A percentile compares a stretch with the other conserved stretches of the same genome.
Evolutionary conservation across 2,797 vertebrate genomes (phyloP).

Genomic region (Arnoldichthys spilopterus): DNA sequence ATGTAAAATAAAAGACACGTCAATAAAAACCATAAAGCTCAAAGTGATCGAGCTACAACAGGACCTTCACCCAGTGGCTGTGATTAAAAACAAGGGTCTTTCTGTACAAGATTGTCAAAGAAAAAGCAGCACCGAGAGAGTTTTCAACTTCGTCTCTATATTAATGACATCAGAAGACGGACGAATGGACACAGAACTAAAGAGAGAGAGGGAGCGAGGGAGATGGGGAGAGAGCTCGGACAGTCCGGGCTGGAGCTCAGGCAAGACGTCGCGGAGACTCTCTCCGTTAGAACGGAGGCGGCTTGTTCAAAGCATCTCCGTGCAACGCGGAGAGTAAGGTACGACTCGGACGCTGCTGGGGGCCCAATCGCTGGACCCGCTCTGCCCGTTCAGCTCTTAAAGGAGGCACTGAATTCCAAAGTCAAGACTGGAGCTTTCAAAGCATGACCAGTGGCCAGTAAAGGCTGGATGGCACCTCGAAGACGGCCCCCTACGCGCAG

Average conservation of each 20-base stretch:
- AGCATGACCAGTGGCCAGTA: neutral
- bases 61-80: conserved; percentile 66
- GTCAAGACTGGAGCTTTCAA: neutral
- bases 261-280: conserved; percentile 34
- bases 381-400: conserved; percentile 70
- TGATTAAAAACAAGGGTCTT: conserved; percentile 61
- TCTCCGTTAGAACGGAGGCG: conserved; percentile 28
- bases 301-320: conserved; percentile 64
- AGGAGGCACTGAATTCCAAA: conserved; percentile 15
- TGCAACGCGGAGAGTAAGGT: conserved; percentile 65
- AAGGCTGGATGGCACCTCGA: conserved; percentile 59
- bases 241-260: neutral
- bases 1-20: conserved; percentile 37
- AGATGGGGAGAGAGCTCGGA: neutral
- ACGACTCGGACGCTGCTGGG: conserved; percentile 59
- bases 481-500: neutral
- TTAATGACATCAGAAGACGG: conserved; percentile 60
- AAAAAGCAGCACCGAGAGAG: conserved; percentile 85
- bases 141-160: conserved; percentile 50
- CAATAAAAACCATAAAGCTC: conserved; percentile 51
- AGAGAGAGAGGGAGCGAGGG: conserved; percentile 42
- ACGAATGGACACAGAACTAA: conserved; percentile 43
- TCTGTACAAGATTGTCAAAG: conserved; percentile 94
- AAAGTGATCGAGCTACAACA: conserved; percentile 67
- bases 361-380: conserved; percentile 57